Conservation (phyloP, 1,140 invertebrate species). For the Armadillidium nasatum region DNA sequence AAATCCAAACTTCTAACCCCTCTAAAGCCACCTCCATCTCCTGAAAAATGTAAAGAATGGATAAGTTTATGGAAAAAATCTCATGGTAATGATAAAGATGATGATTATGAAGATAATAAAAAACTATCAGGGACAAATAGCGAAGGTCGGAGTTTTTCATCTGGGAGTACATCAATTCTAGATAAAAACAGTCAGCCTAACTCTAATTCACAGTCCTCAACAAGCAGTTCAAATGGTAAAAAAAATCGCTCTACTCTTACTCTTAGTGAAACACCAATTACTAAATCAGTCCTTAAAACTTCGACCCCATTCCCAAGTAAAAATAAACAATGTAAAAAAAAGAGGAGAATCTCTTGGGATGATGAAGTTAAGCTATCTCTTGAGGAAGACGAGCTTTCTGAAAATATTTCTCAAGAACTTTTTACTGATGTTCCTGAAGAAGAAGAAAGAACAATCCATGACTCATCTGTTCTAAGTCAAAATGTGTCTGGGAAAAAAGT, state of each 20-base stretch:
- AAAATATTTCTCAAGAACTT: not conserved
- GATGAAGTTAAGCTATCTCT: not conserved
- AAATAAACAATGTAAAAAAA: conserved; percentile 7
- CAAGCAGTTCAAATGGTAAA: not conserved
- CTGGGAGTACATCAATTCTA: no score
- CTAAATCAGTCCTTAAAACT: conserved; percentile 4
- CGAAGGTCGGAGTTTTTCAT: not conserved
- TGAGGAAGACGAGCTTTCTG: not conserved
- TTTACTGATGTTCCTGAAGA: not conserved
- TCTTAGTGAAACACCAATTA: not conserved
- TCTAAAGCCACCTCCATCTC: conserved; percentile 46
- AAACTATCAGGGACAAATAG: not conserved
- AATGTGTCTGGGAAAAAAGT: not conserved
- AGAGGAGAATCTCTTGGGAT: conserved; percentile 28
- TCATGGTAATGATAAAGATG: conserved; percentile 25
- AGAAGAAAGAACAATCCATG: not conserved
- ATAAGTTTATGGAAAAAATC: conserved; percentile 30
- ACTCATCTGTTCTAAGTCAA: not conserved
- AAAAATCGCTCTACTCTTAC: not conserved
- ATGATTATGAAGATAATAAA: conserved; percentile 27
- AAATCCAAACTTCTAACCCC: conserved; percentile 24
- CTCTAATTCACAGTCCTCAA: not conserved
- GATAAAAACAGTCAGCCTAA: no score
- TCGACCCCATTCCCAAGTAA: conserved; percentile 16
- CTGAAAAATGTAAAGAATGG: conserved; percentile 47